Evolutionary conservation across 2,113 vertebrate species (phyloP).

Genomic region (Butastur rufipennis): DNA sequence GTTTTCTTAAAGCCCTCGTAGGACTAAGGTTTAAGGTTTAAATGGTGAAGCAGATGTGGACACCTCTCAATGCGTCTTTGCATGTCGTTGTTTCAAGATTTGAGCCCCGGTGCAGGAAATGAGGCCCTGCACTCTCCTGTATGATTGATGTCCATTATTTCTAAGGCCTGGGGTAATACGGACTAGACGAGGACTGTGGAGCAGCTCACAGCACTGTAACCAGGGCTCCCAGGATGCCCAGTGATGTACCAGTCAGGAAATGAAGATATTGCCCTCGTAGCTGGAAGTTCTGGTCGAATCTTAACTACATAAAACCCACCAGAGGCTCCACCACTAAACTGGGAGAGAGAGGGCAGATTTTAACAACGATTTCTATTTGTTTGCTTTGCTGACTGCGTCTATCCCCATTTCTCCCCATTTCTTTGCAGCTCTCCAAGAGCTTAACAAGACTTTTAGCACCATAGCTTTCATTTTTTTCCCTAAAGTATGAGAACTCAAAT

Average conservation of each 20-base stretch:
- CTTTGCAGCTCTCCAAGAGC: neutral
- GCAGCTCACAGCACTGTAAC: neutral
- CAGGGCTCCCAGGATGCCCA: neutral
- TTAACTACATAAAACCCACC: neutral
- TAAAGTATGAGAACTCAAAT: neutral
- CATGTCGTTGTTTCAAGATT: neutral
- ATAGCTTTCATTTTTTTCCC: neutral
- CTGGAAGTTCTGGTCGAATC: neutral
- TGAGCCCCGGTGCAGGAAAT: neutral
- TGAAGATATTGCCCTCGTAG: neutral
- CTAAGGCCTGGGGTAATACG: neutral
- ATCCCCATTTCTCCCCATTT: neutral
- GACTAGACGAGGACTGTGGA: neutral
- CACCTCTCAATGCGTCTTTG: neutral
- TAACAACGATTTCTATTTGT: neutral
- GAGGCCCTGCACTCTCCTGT: neutral
- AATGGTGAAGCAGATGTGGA: constrained; percentile 7
- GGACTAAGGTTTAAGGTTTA: neutral
- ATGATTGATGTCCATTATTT: neutral
- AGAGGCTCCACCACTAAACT: neutral
- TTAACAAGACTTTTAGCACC: neutral
- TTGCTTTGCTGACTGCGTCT: neutral
- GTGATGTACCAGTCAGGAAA: neutral
- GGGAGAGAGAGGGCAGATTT: neutral
- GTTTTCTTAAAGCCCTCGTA: neutral